phyloP scores from a whole-genome alignment of 2,797 vertebrate genomes.

The Phalloptychus januarius region DNA sequence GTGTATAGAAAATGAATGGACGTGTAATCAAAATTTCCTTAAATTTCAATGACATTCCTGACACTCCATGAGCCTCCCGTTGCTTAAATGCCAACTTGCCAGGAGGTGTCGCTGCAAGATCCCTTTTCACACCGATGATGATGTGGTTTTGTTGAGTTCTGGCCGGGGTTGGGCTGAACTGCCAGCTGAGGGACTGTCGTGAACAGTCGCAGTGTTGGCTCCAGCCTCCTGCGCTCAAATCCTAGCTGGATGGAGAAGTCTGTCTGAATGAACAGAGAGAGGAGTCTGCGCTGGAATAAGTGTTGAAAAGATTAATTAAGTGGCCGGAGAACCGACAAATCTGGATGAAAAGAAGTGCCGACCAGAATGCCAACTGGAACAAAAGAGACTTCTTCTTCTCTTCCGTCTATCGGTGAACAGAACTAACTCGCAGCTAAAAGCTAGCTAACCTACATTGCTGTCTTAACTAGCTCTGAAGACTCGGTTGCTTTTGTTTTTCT shows the following conservation, averaged over 20 bases:
- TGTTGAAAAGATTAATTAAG: constrained; percentile 11
- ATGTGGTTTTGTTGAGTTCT: constrained; percentile 10
- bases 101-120: constrained; percentile 47
- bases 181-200: constrained; percentile 56
- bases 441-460: constrained; percentile 42
- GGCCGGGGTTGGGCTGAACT: constrained; percentile 28
- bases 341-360: constrained; percentile 50
- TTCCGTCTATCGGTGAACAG: constrained; percentile 33
- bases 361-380: constrained; percentile 65
- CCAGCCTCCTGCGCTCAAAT: constrained; percentile 10
- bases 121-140: background rate
- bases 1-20: too few relatives aligned
- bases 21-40: background rate
- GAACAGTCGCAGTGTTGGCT: constrained; percentile 38
- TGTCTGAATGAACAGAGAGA: constrained; percentile 16
- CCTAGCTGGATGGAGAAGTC: constrained; percentile 42
- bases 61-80: constrained; percentile 11
- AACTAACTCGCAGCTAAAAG: constrained; percentile 67
- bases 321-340: background rate
- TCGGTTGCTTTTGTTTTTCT: background rate
- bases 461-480: constrained; percentile 22
- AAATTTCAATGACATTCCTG: background rate
- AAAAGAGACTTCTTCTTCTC: constrained; percentile 65
- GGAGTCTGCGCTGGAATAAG: constrained; percentile 1
- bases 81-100: fast-evolving